A percentile compares a stretch with the other conserved stretches of the same genome.
Conservation (phyloP, 2,113 vertebrate species). For the Paradoxurus hermaphroditus region DNA sequence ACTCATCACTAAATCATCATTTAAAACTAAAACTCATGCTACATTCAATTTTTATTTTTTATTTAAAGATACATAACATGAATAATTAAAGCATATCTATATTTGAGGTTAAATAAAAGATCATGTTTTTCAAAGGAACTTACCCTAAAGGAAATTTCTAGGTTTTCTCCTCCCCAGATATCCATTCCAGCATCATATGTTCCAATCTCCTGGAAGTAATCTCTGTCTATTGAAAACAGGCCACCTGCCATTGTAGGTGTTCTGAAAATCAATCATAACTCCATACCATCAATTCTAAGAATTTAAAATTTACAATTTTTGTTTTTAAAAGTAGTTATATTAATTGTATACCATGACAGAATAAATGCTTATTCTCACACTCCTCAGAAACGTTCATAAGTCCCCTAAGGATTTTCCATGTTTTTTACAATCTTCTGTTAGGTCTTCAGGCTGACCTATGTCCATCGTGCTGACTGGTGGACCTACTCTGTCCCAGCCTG, state of each 20-base stretch:
- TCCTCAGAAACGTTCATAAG: background rate
- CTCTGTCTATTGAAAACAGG: conserved; percentile 98
- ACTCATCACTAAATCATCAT: too few relatives aligned
- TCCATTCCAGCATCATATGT: conserved; percentile 99
- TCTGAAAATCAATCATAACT: conserved; percentile 79
- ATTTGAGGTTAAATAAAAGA: conserved; percentile 27
- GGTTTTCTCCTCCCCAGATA: conserved; percentile 99
- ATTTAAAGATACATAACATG: background rate
- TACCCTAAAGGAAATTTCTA: conserved; percentile 99
- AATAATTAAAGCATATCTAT: background rate
- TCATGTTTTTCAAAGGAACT: conserved; percentile 64
- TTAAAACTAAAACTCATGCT: too few relatives aligned
- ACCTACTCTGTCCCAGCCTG: background rate
- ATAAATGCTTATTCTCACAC: background rate
- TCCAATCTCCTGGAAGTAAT: conserved; percentile 99
- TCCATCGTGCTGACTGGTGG: too few relatives aligned
- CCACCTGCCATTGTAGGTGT: conserved; percentile 99
- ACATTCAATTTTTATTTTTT: conserved; percentile 23
- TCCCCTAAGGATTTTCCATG: background rate
- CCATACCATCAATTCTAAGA: conserved; percentile 23
- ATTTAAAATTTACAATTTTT: conserved; percentile 50
- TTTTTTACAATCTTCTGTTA: background rate
- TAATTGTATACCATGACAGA: background rate
- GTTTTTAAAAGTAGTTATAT: conserved; percentile 24
- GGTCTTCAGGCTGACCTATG: background rate